Evolutionary conservation across 2,797 vertebrate species (phyloP), one percentile per base, ranked within the genome.

Genomic region (Trachurus trachurus): DNA sequence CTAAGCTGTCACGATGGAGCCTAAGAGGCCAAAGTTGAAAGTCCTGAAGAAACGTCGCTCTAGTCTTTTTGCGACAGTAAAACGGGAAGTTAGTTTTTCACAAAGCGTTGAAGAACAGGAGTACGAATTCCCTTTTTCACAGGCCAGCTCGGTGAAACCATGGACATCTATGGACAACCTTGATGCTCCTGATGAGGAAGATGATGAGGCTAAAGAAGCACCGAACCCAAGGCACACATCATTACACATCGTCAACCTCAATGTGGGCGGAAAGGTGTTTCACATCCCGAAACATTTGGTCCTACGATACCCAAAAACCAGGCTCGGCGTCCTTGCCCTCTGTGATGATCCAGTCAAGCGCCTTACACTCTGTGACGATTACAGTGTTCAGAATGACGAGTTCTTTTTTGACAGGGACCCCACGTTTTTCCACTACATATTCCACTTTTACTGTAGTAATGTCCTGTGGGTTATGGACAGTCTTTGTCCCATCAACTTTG

Each of bases 391-490:
- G 71, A 96, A 79, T 66, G 95, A 97, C 0, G 96, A 98, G 83
- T 97, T 97, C 81, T 98, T 98, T 81, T 98, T 98, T 19, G 97
- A 98, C 82, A 93, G 96, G 42, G 96, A 98, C 81, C 97, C 97
- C 9, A 94, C 87, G 0, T 95, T 97, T 80, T 98, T 98, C 88
- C 94, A 96, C 80, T 96, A 97, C 82, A 94, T 98, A 71, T 98
- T 97, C 81, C 96, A 97, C 80, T 97, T 97, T 85, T 98, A 98
- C 84, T 93, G 94, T 84, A 97, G 96, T 9, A 96, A 95, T 1
- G 93, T 97, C 31, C 85, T 98, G 75, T 98, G 97, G 97, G 80
- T 97, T 64, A 96, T 96, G 96, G 96, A 96, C 2, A 96, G 97
- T 68, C 87, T 98, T 71, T 98, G 97, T 44, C 96, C 97, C 12